Conservation (phyloP, 2,888 invertebrate species). For the Scaptodrosophila latifasciaeformis region DNA sequence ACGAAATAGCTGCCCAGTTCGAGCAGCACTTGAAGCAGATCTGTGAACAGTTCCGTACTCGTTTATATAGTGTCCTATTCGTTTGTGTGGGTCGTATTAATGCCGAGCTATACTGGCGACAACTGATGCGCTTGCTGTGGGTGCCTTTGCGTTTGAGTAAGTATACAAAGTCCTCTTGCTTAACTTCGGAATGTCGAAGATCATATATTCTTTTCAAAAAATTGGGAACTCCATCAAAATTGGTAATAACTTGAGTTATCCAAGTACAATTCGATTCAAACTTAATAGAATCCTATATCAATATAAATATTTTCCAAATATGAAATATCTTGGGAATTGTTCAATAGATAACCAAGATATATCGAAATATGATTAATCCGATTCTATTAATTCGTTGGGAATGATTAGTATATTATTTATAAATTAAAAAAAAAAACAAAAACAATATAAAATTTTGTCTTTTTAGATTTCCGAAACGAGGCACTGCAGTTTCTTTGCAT, state of each 20-base stretch:
- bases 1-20: slow-evolving; percentile 55
- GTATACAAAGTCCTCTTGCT: slow-evolving; percentile 26
- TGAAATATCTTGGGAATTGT: no score
- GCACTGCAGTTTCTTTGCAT: slow-evolving; percentile 60
- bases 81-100: slow-evolving; percentile 71
- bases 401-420: no score
- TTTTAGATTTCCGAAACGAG: slow-evolving; percentile 63
- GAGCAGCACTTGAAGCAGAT: slow-evolving; percentile 65
- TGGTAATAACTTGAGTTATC: no score
- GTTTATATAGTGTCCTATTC: slow-evolving; percentile 70
- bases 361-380: no score
- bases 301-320: neutral
- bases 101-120: slow-evolving; percentile 71
- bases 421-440: no score
- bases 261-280: no score
- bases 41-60: slow-evolving; percentile 65
- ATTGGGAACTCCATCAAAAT: no score
- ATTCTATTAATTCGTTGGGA: no score
- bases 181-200: neutral
- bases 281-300: neutral
- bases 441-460: neutral
- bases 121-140: slow-evolving; percentile 63
- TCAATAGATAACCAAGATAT: no score
- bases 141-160: slow-evolving; percentile 54
- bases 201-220: no score